A percentile compares a stretch with the other conserved stretches of the same genome.
Conservation (phyloP, 1,140 invertebrate genomes). For the Ceratoteleas bidentatus region DNA sequence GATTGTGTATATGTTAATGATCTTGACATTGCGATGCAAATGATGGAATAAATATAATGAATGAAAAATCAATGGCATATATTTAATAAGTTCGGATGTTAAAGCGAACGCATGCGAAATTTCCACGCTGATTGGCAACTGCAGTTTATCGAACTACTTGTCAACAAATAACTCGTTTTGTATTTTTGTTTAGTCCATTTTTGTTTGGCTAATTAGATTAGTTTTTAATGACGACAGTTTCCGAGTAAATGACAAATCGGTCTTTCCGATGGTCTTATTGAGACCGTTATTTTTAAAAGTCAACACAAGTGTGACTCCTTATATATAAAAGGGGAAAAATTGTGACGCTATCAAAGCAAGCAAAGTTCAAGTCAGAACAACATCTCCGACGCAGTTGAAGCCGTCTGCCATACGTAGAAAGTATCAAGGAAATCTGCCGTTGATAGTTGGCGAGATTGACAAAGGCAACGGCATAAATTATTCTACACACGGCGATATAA, state of each 20-base stretch:
- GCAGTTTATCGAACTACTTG: conserved; percentile 22
- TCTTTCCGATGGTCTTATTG: conserved; percentile 1
- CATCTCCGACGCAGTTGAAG: conserved; percentile 25
- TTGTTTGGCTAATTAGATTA: background rate
- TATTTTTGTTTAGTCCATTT: background rate
- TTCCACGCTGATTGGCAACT: background rate
- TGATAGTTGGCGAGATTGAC: conserved; percentile 35
- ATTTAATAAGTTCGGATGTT: conserved; percentile 47
- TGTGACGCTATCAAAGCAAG: conserved; percentile 16
- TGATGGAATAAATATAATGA: conserved; percentile 37
- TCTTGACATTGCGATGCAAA: conserved; percentile 50
- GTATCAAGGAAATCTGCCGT: conserved; percentile 38
- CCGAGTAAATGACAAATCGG: conserved; percentile 15
- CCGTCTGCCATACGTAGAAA: conserved; percentile 29
- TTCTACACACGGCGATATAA: conserved; percentile 39
- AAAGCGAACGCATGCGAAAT: conserved; percentile 32
- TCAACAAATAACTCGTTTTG: conserved; percentile 2
- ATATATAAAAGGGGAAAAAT: conserved; percentile 5
- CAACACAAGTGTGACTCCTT: background rate
- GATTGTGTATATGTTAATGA: conserved; percentile 50
- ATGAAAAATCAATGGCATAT: conserved; percentile 55
- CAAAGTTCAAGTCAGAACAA: conserved; percentile 49
- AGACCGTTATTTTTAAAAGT: conserved; percentile 6
- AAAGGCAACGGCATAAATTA: conserved; percentile 35
- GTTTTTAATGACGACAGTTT: background rate